Percentiles rank a stretch among this genome's conserved stretches.
phyloP scores from a whole-genome alignment of 2,888 invertebrate genomes.

The Trimorus sp. region DNA sequence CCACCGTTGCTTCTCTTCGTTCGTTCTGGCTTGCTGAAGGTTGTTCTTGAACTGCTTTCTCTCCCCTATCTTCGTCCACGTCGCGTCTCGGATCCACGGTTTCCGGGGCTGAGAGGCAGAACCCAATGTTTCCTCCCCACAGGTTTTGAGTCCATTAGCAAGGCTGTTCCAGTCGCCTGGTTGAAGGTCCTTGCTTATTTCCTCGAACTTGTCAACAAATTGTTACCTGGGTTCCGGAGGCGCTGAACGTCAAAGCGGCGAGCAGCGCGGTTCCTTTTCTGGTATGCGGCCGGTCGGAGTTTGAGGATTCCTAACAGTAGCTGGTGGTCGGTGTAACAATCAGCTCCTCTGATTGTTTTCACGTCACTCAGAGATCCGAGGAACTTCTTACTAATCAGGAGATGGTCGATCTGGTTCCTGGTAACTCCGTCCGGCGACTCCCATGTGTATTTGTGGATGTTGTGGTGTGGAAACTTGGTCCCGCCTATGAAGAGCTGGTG shows the following conservation, averaged over 20 bases:
- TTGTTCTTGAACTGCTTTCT: constrained; percentile 17
- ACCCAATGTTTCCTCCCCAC: constrained; percentile 16
- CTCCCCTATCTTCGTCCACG: constrained; percentile 18
- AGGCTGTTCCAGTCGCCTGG: constrained; percentile 1
- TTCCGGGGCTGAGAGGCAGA: constrained; percentile 16
- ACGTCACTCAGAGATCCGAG: constrained; percentile 31
- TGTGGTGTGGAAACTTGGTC: neutral
- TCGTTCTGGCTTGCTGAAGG: constrained; percentile 9
- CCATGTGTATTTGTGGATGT: constrained; percentile 10
- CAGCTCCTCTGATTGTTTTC: constrained; percentile 26
- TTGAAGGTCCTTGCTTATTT: neutral
- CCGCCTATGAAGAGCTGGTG: constrained; percentile 4
- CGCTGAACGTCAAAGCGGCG: constrained; percentile 14
- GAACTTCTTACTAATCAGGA: constrained; percentile 25
- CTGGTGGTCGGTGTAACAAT: constrained; percentile 40
- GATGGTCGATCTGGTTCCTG: constrained; percentile 46
- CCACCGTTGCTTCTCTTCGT: neutral
- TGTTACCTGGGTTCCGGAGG: neutral
- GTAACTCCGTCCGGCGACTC: neutral
- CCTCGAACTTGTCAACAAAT: constrained; percentile 4
- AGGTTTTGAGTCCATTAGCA: neutral
- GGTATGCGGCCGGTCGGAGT: neutral
- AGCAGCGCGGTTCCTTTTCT: constrained; percentile 12
- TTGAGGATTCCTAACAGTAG: constrained; percentile 29
- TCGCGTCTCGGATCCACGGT: constrained; percentile 21